phyloP scores from a whole-genome alignment of 2,888 invertebrate genomes.

The Apoda limacodes region DNA sequence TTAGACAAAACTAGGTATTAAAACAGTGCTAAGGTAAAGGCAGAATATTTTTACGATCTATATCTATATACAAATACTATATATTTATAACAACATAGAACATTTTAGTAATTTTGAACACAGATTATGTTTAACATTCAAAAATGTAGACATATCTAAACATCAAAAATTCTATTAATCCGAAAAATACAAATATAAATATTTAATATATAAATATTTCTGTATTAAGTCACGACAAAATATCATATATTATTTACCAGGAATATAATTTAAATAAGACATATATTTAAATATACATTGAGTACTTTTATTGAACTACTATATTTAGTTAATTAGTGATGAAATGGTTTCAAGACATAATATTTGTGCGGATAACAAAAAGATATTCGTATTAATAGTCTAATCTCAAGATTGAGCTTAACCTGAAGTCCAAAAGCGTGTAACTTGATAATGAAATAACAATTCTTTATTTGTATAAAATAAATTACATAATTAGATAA shows the following conservation, averaged over 20 bases:
- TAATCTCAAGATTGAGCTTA: no score
- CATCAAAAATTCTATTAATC: constrained; percentile 46
- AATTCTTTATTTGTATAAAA: no score
- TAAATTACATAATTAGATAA: no score
- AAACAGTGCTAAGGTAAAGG: no score
- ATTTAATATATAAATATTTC: constrained; percentile 35
- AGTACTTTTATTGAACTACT: no score
- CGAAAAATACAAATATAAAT: constrained; percentile 54
- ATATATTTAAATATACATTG: no score
- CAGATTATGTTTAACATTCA: constrained; percentile 51
- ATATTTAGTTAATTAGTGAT: no score
- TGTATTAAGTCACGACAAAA: constrained; percentile 33
- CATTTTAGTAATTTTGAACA: constrained; percentile 51
- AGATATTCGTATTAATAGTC: constrained; percentile 30
- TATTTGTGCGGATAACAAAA: constrained; percentile 56
- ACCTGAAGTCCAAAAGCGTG: no score
- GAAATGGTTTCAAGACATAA: no score
- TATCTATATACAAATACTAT: constrained; percentile 33
- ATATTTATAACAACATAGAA: constrained; percentile 46
- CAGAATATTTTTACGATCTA: constrained; percentile 20
- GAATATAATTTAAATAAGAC: no score
- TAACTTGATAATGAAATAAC: no score
- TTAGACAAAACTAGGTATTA: no score
- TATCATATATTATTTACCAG: constrained; percentile 37
- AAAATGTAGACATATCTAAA: constrained; percentile 57